Evolutionary conservation across 1,140 invertebrate species (phyloP), one percentile per base, ranked within the genome.

Genomic region (Mylabris phalerata): DNA sequence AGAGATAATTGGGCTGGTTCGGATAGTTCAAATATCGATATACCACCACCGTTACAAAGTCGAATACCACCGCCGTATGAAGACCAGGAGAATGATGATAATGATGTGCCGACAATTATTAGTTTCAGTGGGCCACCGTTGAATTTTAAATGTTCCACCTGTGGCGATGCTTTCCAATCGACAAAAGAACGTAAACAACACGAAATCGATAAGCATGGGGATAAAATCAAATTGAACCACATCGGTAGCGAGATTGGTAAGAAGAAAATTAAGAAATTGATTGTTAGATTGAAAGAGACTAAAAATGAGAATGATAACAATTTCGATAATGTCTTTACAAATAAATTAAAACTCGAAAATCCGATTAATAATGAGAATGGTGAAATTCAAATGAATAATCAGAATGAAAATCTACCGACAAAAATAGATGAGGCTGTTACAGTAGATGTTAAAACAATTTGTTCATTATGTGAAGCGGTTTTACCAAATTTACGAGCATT

Each of bases 1-100:
- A 76, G 83, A 2, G 84, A 86, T 64, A 81, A 79, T 59, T 87
- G 84, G 84, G 79, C 79, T 58, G 79, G 81, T 50, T 84, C 83
- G 0, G 84, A 86, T 61, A 80, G 79, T n/a, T 85, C 83, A 0
- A 83, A 85, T 59, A 76, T 75, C 40, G 80, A 82, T 46, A 67
- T 74, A 24, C 67, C 70, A n/a, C 57, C 55, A 6, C 32, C 32
- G 32, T 40, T 62, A n/a, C 65, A 62, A 45, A 63, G 62, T 44
- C 57, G 61, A 9, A 57, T 50, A 51, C 57, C 61, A 3, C 19
- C 50, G 32, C 2, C 55, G 57, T 32, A 49, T 49, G 11, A 24
- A 4, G 27, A 58, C 56, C 10, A 65, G 7, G 38, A 44, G 39
- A 57, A 51, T 25, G 59, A 66, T 26, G 62, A 67, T 2, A 64